These are phyloP conservation scores for Ophiodon elongatus DNA, from an alignment of 2,113 vertebrate species.

Conservation along the genomic window DNA sequence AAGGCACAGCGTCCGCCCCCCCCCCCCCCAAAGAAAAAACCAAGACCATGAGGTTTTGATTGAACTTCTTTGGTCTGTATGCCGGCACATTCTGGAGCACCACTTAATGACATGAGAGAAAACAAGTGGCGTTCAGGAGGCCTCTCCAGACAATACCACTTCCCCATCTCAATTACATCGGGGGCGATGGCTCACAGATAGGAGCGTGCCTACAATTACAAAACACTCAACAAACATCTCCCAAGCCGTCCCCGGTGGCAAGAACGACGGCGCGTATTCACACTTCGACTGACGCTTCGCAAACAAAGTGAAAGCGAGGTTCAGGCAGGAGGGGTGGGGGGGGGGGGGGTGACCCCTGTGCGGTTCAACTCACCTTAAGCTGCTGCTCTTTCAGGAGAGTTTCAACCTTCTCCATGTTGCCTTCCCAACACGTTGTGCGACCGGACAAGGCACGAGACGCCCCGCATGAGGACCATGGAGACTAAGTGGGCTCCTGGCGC, in stretches of 20 bases:
- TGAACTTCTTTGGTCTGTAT: constrained; percentile 11
- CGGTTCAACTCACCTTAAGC: constrained; percentile 78
- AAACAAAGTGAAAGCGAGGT: neutral
- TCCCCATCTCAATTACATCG: constrained; percentile 33
- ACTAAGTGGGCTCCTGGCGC: neutral
- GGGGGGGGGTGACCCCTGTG: no score
- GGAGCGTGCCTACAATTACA: constrained; percentile 47
- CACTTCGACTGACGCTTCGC: neutral
- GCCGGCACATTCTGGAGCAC: constrained; percentile 14
- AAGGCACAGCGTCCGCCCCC: constrained; percentile 9
- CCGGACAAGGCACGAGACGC: no score
- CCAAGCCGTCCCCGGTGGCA: neutral
- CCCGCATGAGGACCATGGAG: no score
- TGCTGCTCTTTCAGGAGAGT: constrained; percentile 77
- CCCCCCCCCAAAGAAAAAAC: constrained; percentile 2
- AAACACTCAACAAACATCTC: neutral
- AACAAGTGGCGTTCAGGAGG: constrained; percentile 27
- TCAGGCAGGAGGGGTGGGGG: no score
- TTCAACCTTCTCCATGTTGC: constrained; percentile 79
- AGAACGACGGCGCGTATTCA: neutral
- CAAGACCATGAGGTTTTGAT: constrained; percentile 30
- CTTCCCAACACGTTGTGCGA: no score
- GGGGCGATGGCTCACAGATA: constrained; percentile 6
- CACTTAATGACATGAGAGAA: constrained; percentile 15
- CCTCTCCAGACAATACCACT: constrained; percentile 32